These are phyloP conservation scores for Dermochelys coriacea DNA, from an alignment of 2,797 vertebrate species.

Conservation along the genomic window DNA sequence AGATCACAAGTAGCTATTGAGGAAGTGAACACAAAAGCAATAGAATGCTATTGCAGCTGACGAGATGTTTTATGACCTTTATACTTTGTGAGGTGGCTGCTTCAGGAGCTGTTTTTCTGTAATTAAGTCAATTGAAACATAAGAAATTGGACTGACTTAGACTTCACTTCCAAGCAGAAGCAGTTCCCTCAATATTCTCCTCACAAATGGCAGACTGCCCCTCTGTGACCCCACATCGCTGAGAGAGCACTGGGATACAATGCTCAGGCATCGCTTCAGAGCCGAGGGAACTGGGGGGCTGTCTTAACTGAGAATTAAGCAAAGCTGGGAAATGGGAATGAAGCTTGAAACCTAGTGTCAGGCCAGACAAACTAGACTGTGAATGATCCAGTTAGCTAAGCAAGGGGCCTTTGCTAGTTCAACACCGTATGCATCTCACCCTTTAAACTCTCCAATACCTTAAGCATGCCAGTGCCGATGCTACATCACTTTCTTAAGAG, in stretches of 20 bases:
- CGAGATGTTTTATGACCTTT: neutral
- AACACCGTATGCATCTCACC: neutral
- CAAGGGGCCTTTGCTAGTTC: neutral
- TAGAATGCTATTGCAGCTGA: rapidly evolving
- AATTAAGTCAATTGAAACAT: neutral
- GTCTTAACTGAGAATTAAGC: rapidly evolving
- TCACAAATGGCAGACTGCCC: neutral
- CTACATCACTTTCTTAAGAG: neutral
- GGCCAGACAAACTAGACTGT: neutral
- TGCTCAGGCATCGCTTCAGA: neutral
- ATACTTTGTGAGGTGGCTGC: neutral
- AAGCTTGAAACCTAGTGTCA: neutral
- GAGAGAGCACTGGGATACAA: no score
- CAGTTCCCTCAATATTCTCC: rapidly evolving
- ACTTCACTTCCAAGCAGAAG: neutral
- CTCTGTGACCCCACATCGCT: rapidly evolving
- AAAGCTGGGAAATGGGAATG: rapidly evolving
- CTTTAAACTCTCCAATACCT: neutral
- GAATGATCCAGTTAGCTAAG: neutral
- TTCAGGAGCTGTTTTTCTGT: neutral
- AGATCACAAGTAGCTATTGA: rapidly evolving
- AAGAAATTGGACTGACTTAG: neutral
- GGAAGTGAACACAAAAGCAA: neutral
- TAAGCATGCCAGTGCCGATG: neutral
- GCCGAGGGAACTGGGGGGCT: no score